Percentiles rank a stretch among this genome's conserved stretches.
These are phyloP conservation scores for Buteo buteo DNA, from an alignment of 2,113 vertebrate genomes.

Conservation along the genomic window DNA sequence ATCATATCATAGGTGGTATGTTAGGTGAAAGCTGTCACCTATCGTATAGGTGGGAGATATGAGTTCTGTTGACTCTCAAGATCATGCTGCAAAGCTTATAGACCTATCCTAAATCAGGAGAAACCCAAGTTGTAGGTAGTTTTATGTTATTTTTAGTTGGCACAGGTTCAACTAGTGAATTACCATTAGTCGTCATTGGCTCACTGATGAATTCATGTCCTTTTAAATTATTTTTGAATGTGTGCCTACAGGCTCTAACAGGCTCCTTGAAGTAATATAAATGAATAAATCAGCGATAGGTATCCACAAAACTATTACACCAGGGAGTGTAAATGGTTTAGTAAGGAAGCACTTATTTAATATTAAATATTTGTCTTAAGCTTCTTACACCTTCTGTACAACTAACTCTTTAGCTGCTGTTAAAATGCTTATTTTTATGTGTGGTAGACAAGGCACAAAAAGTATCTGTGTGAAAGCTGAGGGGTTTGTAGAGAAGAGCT, in stretches of 20 bases:
- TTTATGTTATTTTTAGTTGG: background rate
- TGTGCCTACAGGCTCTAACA: background rate
- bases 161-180: background rate
- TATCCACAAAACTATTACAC: conserved; percentile 11
- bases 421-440: background rate
- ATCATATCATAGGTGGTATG: accelerated
- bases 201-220: conserved; percentile 22
- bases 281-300: conserved; percentile 43
- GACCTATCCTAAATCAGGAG: background rate
- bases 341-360: background rate
- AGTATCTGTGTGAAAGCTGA: background rate
- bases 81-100: background rate
- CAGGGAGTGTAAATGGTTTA: background rate
- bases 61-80: background rate
- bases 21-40: background rate
- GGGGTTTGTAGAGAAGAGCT: background rate
- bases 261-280: conserved; percentile 4
- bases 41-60: accelerated
- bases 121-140: background rate
- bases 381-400: background rate
- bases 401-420: background rate
- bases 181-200: background rate
- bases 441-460: background rate
- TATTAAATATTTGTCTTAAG: conserved; percentile 45
- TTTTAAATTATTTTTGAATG: conserved; percentile 36